These are phyloP conservation scores for Heliornis fulica DNA, from an alignment of 2,113 vertebrate genomes.

Conservation along the genomic window DNA sequence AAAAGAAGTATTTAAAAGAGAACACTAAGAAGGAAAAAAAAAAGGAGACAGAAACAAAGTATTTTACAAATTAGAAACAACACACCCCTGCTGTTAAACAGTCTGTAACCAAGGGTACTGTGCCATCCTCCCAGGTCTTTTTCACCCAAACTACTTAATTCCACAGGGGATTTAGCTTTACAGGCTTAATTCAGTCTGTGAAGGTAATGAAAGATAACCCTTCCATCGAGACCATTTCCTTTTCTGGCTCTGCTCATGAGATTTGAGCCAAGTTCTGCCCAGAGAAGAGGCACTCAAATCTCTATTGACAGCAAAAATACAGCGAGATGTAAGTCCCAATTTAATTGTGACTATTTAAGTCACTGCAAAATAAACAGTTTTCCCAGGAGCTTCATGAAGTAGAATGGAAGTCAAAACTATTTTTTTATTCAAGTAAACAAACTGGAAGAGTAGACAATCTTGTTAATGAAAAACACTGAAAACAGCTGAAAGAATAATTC, in stretches of 20 bases:
- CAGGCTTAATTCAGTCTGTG: not conserved
- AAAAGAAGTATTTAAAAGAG: not conserved
- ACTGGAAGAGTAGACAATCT: slow-evolving; percentile 64
- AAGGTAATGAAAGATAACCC: not conserved
- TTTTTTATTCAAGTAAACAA: slow-evolving; percentile 64
- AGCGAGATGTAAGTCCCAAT: slow-evolving; percentile 14
- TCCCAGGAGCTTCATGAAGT: slow-evolving; percentile 46
- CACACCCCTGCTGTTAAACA: not conserved
- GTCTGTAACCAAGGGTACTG: not conserved
- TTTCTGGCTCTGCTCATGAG: not conserved
- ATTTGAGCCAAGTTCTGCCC: not conserved
- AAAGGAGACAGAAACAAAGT: rapidly evolving
- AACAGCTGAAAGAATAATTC: slow-evolving; percentile 54
- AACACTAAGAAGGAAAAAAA: not conserved
- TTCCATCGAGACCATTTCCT: not conserved
- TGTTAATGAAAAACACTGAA: slow-evolving; percentile 63
- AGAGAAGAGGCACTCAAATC: not conserved
- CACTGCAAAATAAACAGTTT: slow-evolving; percentile 59
- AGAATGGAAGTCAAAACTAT: slow-evolving; percentile 60
- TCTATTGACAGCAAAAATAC: not conserved
- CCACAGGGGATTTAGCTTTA: not conserved
- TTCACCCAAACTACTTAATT: not conserved
- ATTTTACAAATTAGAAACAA: not conserved
- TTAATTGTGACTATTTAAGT: slow-evolving; percentile 65
- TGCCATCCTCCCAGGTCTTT: not conserved